Conservation (phyloP, 1,140 invertebrate species). For the Arctopsyche grandis region DNA sequence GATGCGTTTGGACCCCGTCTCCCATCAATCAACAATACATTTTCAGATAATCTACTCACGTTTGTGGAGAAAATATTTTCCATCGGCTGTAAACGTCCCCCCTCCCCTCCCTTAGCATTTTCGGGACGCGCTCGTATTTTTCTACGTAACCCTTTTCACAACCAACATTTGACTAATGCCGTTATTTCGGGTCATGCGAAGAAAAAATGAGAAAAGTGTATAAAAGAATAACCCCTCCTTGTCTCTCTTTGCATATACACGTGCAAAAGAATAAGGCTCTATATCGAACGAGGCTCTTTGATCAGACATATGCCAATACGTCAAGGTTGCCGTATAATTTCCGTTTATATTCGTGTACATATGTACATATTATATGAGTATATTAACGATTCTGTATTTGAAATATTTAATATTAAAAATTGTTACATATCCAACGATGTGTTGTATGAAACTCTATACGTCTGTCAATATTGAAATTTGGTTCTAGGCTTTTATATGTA, state of each 20-base stretch:
- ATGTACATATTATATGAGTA: neutral
- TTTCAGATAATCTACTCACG: constrained; percentile 43
- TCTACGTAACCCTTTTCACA: constrained; percentile 38
- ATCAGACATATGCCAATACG: constrained; percentile 21
- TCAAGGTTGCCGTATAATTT: neutral
- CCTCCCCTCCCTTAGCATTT: neutral
- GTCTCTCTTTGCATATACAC: neutral
- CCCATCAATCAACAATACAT: neutral
- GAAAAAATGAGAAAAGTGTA: neutral
- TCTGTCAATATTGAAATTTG: no score
- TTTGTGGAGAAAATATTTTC: constrained; percentile 27
- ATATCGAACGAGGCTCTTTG: neutral
- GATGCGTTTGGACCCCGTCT: neutral
- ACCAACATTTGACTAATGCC: constrained; percentile 49
- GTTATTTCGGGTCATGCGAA: constrained; percentile 39
- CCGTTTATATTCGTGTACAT: neutral
- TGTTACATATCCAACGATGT: no score
- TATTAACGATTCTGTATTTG: neutral
- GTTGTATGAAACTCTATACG: no score
- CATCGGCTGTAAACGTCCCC: no score
- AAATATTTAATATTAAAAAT: no score
- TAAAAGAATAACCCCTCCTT: neutral
- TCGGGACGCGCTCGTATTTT: constrained; percentile 10
- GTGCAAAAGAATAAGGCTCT: neutral
- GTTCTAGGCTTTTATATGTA: no score